Evolutionary conservation across 2,113 vertebrate species (phyloP).

Genomic region (Amazona guildingii): DNA sequence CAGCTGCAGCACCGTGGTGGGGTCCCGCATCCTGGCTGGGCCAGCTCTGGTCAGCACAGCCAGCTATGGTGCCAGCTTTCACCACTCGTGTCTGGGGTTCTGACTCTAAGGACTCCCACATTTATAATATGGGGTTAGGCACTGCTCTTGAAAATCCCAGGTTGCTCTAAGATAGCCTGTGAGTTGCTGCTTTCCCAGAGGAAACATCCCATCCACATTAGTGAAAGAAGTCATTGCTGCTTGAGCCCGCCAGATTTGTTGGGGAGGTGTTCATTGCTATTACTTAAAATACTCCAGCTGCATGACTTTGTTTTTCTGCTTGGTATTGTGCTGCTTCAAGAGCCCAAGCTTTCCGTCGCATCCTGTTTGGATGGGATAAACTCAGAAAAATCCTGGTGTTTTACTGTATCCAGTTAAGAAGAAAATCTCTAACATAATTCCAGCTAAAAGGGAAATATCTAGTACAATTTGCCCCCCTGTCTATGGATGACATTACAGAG

Average conservation of each 20-base stretch:
- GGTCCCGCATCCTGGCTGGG: not conserved
- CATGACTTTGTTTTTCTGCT: not conserved
- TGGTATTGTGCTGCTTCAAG: not conserved
- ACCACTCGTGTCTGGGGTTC: not conserved
- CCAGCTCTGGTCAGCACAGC: no score
- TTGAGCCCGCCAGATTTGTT: not conserved
- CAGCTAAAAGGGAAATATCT: not conserved
- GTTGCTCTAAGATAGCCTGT: not conserved
- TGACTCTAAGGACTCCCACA: not conserved
- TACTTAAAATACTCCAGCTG: not conserved
- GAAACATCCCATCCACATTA: rapidly evolving
- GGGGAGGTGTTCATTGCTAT: not conserved
- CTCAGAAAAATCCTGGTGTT: not conserved
- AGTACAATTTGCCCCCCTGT: not conserved
- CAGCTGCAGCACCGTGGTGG: rapidly evolving
- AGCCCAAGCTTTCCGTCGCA: not conserved
- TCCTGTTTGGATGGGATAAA: not conserved
- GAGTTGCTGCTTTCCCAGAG: not conserved
- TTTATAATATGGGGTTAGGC: not conserved
- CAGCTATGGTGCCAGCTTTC: not conserved
- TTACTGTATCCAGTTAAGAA: not conserved
- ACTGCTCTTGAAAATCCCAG: not conserved
- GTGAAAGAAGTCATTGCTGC: not conserved
- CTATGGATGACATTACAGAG: not conserved
- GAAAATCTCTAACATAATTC: not conserved